Evolutionary conservation across 2,113 vertebrate species (phyloP), one percentile per base, ranked within the genome.

Genomic region (Urocynchramus pylzowi): DNA sequence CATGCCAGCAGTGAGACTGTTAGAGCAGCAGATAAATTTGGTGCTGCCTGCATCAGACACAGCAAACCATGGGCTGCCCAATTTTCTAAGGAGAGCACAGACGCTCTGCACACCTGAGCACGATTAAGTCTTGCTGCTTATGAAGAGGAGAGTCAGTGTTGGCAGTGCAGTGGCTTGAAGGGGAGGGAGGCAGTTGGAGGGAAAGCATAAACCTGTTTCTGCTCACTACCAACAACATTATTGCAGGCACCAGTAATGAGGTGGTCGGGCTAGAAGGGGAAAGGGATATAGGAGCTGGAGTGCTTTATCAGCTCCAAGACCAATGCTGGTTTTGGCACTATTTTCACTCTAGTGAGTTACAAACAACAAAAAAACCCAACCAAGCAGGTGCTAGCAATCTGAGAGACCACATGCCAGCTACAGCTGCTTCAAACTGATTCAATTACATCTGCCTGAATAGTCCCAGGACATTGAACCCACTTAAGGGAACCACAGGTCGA

Each of bases 341-440:
- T 82, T 97, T 94, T 97, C 93, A 97, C 97, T 97, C 84, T 69
- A 97, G 97, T 84, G 97, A 97, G 96, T 97, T 97, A 90, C 93
- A 97, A 91, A 95, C 64, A 83, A 94, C 67, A 67, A 81, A 91
- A 88, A 60, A 79, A 4, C 2, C 13, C 53, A 82, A 93, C 79
- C 94, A 98, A 98, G 97, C 98, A 98, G 98, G 98, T 98, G 97
- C 96, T 98, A 96, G 97, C 97, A 98, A 98, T 98, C 97, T 93
- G 96, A 98, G 95, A 95, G 95, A 97, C 97, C 96, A 97, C 98
- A 98, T 97, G 98, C 97, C 96, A 98, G 97, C 94, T 98, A 98
- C 98, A 98, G 98, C 98, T 98, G 98, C 97, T 97, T 97, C 97
- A 97, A 97, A 97, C 95, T 81, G 96, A 98, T 98, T 98, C 98